Percentiles rank a stretch among this genome's conserved stretches.
Evolutionary conservation across 2,797 vertebrate species (phyloP).

Genomic region (Smutsia gigantea): DNA sequence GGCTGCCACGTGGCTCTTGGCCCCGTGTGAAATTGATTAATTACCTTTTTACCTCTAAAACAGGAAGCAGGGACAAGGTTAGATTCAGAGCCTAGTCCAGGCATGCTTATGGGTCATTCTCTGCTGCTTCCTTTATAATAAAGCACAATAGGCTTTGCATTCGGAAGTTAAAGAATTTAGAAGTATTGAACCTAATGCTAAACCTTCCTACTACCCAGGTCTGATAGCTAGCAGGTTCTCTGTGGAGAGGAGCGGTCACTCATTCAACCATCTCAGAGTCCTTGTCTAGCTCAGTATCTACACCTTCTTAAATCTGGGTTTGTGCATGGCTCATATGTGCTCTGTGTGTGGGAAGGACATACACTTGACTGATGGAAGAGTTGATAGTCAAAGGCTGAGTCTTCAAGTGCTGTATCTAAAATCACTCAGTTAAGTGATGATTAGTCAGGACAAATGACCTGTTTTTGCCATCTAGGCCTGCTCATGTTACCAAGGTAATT

Average conservation of each 20-base stretch:
- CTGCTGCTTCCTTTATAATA: not conserved
- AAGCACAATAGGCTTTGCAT: not conserved
- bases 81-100: not conserved
- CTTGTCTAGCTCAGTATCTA: not conserved
- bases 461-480: not conserved
- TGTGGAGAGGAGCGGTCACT: not conserved
- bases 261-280: not conserved
- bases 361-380: too few relatives aligned
- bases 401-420: not conserved
- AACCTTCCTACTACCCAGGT: not conserved
- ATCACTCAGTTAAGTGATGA: not conserved
- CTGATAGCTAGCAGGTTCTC: not conserved
- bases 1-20: rapidly evolving
- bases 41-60: not conserved
- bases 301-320: not conserved
- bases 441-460: not conserved
- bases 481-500: not conserved
- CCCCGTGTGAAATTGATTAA: rapidly evolving
- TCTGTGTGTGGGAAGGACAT: rapidly evolving
- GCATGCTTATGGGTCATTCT: not conserved
- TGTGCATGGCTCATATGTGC: rapidly evolving
- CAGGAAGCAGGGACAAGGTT: not conserved
- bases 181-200: not conserved
- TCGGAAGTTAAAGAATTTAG: not conserved
- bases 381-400: not conserved